Percentiles rank a stretch among this genome's conserved stretches.
Evolutionary conservation across 53 echinoderm and acorn worm species (phyloP).

Genomic region (Astropecten irregularis): DNA sequence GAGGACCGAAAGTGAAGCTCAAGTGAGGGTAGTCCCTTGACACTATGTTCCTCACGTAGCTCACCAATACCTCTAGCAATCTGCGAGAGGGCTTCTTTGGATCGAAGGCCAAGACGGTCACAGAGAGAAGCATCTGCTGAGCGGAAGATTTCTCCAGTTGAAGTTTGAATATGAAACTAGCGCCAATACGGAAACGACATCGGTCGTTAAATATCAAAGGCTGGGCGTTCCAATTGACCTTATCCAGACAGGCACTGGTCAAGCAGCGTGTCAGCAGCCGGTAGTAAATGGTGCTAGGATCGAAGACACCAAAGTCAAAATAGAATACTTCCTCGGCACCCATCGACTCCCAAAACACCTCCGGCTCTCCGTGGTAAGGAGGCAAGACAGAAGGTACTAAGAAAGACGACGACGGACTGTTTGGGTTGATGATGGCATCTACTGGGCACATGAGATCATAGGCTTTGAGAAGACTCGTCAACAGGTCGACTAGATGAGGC

Average conservation of each 20-base stretch:
- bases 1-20: constrained; percentile 23
- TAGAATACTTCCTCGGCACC: constrained; percentile 20
- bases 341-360: not conserved
- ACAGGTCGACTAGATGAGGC: not conserved
- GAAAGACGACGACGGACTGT: not conserved
- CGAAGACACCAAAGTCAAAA: constrained; percentile 38
- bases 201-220: constrained; percentile 27
- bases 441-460: constrained; percentile 9
- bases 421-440: not conserved
- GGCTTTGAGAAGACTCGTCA: not conserved
- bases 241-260: constrained; percentile 3
- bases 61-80: not conserved
- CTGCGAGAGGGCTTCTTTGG: not conserved
- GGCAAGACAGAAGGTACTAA: constrained; percentile 37
- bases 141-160: constrained; percentile 19
- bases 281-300: constrained; percentile 30
- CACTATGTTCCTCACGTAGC: not conserved
- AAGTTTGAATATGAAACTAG: constrained; percentile 15
- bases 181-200: constrained; percentile 20
- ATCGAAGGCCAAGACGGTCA: constrained; percentile 16
- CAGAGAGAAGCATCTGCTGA: constrained; percentile 23
- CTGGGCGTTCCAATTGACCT: not conserved
- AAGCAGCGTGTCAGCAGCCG: constrained; percentile 33
- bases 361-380: not conserved
- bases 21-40: constrained; percentile 11